phyloP scores from a whole-genome alignment of 2,113 vertebrate species.

The Hymenochirus boettgeri region DNA sequence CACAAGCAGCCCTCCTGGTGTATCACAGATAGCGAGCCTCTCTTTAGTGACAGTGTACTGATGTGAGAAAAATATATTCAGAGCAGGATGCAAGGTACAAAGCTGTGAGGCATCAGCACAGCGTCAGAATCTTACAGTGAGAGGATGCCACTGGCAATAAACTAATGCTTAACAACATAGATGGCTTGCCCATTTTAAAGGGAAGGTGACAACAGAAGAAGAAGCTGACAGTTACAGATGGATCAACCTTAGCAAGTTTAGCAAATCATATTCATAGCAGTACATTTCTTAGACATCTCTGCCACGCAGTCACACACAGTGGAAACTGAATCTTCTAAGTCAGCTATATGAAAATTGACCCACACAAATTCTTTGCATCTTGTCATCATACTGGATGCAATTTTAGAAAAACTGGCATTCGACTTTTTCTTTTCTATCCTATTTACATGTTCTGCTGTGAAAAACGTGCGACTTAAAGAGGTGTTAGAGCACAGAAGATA shows the following conservation, averaged over 20 bases:
- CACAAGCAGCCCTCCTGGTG: constrained; percentile 7
- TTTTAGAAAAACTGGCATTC: constrained; percentile 6
- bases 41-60: constrained; percentile 4
- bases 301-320: constrained; percentile 25
- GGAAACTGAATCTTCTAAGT: background rate
- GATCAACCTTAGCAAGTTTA: constrained; percentile 22
- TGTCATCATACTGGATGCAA: constrained; percentile 33
- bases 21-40: constrained; percentile 1
- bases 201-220: constrained; percentile 24
- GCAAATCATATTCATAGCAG: constrained; percentile 32
- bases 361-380: constrained; percentile 13
- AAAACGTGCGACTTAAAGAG: constrained; percentile 26
- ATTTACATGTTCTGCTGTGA: constrained; percentile 35
- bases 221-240: background rate
- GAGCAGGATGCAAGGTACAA: background rate
- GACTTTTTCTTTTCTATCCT: constrained; percentile 13
- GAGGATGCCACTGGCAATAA: constrained; percentile 11
- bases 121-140: constrained; percentile 7
- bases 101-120: constrained; percentile 3
- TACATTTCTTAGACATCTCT: constrained; percentile 30
- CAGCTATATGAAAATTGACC: constrained; percentile 26
- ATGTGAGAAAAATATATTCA: constrained; percentile 24
- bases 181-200: constrained; percentile 5
- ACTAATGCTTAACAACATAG: constrained; percentile 19
- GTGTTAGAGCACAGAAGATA: constrained; percentile 9